Base-by-base conservation (phyloP, 2,888 invertebrate species). In the Plemyria rubiginata region DNA sequence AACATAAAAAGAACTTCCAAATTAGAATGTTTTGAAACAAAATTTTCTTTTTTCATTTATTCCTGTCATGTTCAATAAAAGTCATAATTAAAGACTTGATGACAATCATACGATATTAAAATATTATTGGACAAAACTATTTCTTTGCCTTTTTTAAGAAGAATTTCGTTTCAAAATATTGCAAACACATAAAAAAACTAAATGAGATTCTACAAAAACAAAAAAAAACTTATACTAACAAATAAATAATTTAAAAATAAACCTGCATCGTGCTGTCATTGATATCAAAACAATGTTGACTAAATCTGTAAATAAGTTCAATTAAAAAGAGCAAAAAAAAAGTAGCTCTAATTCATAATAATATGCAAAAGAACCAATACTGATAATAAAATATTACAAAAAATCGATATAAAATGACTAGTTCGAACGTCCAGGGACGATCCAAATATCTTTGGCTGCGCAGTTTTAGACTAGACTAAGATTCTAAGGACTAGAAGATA, bases 181-280 rank as follows among this genome's bases (percentile, higher is more conserved):
- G 13, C 41, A 13, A 50, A 11, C 9, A 64, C 74, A 79, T 70
- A 11, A 72, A 70, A 73, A 70, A 79, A 72, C 71, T 66, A 78
- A 77, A 69, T 86, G 90, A 90, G 89, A 90, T 89, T 89, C 88
- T 84, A 87, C 75, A 76, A 76, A 79, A 80, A n/a, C n/a, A 81
- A 71, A 70, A 70, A 55, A 70, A 68, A 74, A 69, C 72, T 76
- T 75, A 75, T 55, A 72, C 74, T 79, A 77, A 72, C 60, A 56
- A 79, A 80, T 79, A 79, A 82, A 80, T 78, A 74, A 73, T 70
- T 45, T 6, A 15, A 68, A 73, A 75, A 71, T 74, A 78, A 79
- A 71, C 76, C 79, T 82, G 81, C 81, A 82, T 84, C 84, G 85
- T 83, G 80, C 82, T 82, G 77, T 78, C 62, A 76, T 74, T 65